Conservation (phyloP, 2,888 invertebrate genomes). For the Callimorpha dominula region DNA sequence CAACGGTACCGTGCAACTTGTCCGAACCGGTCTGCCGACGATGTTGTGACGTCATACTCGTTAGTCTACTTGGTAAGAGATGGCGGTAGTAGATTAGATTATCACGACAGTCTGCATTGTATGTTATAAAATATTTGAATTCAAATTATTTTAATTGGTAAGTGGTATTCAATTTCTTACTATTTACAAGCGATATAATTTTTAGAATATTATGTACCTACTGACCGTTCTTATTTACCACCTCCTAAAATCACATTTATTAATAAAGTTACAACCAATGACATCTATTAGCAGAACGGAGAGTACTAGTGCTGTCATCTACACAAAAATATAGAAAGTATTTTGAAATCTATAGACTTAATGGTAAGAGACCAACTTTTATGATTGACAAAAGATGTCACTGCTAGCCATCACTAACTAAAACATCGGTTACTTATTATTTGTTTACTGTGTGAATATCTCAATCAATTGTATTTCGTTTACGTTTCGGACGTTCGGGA, state of each 20-base stretch:
- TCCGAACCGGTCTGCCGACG: constrained; percentile 67
- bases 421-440: constrained; percentile 7
- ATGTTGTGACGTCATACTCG: constrained; percentile 75
- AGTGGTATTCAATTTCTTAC: not conserved
- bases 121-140: not conserved
- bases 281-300: not conserved
- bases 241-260: not conserved
- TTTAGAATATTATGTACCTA: not conserved
- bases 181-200: not conserved
- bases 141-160: not conserved
- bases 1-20: constrained; percentile 82
- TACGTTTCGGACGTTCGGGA: constrained; percentile 4
- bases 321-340: not conserved
- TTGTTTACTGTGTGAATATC: constrained; percentile 15
- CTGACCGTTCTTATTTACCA: too few species aligned
- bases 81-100: constrained; percentile 47
- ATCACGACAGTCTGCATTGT: not conserved
- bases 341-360: not conserved
- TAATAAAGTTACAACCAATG: not conserved
- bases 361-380: not conserved
- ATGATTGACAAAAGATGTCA: constrained; percentile 9
- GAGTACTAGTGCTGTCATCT: constrained; percentile 1
- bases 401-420: not conserved
- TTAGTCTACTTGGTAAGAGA: constrained; percentile 65
- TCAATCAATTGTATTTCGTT: constrained; percentile 22